These are phyloP conservation scores for Cotesia vestalis DNA, from an alignment of 1,140 invertebrate species.

Conservation along the genomic window DNA sequence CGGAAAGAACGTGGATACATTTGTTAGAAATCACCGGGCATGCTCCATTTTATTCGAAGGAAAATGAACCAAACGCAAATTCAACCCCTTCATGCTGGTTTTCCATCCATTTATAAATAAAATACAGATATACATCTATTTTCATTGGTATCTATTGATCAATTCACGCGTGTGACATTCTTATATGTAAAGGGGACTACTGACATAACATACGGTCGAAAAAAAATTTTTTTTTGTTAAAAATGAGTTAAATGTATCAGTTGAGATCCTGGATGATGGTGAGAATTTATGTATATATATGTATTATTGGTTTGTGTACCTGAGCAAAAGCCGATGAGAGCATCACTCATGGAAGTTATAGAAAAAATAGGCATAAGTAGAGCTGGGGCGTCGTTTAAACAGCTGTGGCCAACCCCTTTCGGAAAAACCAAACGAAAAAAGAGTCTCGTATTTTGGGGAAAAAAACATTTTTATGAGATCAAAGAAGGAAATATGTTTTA, in stretches of 20 bases:
- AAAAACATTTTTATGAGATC: not conserved
- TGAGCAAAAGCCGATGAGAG: no score
- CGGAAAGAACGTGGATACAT: not conserved
- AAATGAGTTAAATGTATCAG: no score
- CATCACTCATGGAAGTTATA: no score
- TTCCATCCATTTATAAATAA: not conserved
- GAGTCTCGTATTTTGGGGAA: not conserved
- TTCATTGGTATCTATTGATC: not conserved
- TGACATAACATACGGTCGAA: no score
- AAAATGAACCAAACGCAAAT: slow-evolving; percentile 5
- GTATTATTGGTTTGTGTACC: no score
- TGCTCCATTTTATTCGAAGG: no score
- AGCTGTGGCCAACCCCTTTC: slow-evolving; percentile 26
- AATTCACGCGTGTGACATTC: no score
- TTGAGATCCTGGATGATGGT: no score
- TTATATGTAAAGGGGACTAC: no score
- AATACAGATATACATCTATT: not conserved
- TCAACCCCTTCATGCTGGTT: slow-evolving; percentile 5
- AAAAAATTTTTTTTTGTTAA: no score
- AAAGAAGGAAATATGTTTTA: slow-evolving; percentile 16
- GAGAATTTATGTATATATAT: no score
- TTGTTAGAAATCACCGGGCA: not conserved
- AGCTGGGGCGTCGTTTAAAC: slow-evolving; percentile 3
- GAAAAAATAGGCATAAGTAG: not conserved
- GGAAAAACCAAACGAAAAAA: slow-evolving; percentile 1